phyloP scores from a whole-genome alignment of 2,797 vertebrate species.

The Thalassophryne amazonica region DNA sequence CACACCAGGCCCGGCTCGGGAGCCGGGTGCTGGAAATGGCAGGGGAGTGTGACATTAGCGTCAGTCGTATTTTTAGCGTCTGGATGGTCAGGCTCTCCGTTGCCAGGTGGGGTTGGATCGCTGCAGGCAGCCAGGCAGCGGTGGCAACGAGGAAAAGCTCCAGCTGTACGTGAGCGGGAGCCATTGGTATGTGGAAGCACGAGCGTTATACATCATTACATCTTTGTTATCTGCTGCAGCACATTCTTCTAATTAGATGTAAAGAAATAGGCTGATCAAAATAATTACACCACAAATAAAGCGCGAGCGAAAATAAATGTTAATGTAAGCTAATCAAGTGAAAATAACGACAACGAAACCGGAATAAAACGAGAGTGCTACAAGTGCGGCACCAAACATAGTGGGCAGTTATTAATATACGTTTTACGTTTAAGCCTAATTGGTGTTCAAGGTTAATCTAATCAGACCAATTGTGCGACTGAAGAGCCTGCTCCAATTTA shows the following conservation, averaged over 20 bases:
- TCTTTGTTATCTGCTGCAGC: constrained; percentile 53
- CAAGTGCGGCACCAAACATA: constrained; percentile 32
- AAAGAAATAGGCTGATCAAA: constrained; percentile 32
- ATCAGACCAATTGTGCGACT: constrained; percentile 82
- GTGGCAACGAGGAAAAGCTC: constrained; percentile 36
- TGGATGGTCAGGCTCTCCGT: constrained; percentile 35
- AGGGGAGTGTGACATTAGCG: constrained; percentile 59
- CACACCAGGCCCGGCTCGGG: constrained; percentile 58
- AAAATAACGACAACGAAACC: constrained; percentile 42
- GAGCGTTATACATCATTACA: constrained; percentile 58
- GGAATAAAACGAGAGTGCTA: constrained; percentile 27
- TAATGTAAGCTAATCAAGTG: constrained; percentile 49
- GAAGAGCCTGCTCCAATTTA: constrained; percentile 86
- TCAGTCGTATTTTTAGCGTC: constrained; percentile 78
- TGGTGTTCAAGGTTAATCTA: constrained; percentile 87
- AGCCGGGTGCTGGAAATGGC: constrained; percentile 62
- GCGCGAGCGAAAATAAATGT: constrained; percentile 44
- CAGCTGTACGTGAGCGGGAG: too few species aligned
- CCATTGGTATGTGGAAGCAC: constrained; percentile 58
- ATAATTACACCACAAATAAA: constrained; percentile 64
- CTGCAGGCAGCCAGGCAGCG: constrained; percentile 26
- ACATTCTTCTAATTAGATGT: constrained; percentile 63
- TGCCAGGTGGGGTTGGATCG: constrained; percentile 57
- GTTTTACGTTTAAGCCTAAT: constrained; percentile 81
- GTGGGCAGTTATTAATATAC: constrained; percentile 72